Evolutionary conservation across 2,888 invertebrate genomes (phyloP).

Genomic region (Heteropelma amictum): DNA sequence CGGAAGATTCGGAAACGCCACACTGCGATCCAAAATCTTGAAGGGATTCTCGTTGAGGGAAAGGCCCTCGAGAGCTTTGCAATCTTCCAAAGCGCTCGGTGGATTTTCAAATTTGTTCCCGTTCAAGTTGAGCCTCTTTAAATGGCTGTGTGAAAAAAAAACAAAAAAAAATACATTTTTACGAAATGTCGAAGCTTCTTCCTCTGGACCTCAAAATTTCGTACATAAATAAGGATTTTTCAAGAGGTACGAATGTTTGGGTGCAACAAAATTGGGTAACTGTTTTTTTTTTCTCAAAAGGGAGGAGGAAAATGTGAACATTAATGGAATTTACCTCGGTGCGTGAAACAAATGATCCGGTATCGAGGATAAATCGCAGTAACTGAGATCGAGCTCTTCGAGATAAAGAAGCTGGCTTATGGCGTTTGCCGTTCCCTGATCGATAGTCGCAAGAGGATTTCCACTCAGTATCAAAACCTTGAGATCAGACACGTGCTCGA

Average conservation of each 20-base stretch:
- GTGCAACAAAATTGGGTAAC: background rate
- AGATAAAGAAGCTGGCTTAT: slow-evolving; percentile 83
- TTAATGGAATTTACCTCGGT: slow-evolving; percentile 75
- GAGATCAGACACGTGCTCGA: slow-evolving; percentile 86
- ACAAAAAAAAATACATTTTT: too few relatives aligned
- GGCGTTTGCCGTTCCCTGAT: slow-evolving; percentile 82
- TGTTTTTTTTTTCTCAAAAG: background rate
- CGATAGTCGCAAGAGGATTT: slow-evolving; percentile 86
- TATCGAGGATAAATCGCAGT: slow-evolving; percentile 82
- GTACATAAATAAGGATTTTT: too few relatives aligned
- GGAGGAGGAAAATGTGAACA: background rate
- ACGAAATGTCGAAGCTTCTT: too few relatives aligned
- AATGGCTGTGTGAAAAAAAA: slow-evolving; percentile 70
- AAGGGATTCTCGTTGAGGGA: slow-evolving; percentile 87
- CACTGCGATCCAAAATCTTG: slow-evolving; percentile 78
- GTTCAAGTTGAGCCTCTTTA: slow-evolving; percentile 84
- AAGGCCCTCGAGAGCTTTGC: slow-evolving; percentile 81
- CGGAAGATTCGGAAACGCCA: slow-evolving; percentile 82
- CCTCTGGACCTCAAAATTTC: too few relatives aligned
- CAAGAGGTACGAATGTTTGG: too few relatives aligned
- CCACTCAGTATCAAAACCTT: slow-evolving; percentile 84
- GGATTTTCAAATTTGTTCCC: slow-evolving; percentile 82
- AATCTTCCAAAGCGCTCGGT: slow-evolving; percentile 82
- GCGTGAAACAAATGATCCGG: slow-evolving; percentile 85
- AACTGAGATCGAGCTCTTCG: slow-evolving; percentile 86